A percentile compares a stretch with the other conserved stretches of the same genome.
Conservation (phyloP, 1,140 invertebrate genomes). For the Caenorhabditis inopinata region DNA sequence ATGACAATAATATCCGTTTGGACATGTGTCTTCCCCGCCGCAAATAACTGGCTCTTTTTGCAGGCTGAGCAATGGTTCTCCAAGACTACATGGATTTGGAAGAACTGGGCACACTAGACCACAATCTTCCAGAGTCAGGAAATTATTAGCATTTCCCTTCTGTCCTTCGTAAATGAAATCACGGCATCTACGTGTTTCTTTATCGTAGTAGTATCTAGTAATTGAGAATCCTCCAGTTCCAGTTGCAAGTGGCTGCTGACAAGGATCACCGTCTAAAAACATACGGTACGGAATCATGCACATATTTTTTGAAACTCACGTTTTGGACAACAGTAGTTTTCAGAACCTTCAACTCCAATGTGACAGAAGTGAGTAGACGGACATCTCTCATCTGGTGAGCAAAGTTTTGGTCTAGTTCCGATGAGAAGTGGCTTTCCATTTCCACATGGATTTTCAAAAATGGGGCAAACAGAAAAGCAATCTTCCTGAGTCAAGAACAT, state of each 20-base stretch:
- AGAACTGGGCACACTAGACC: constrained; percentile 61
- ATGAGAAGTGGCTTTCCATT: constrained; percentile 47
- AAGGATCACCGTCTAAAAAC: constrained; percentile 55
- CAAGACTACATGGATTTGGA: constrained; percentile 58
- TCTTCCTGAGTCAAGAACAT: constrained; percentile 54
- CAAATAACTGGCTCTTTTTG: constrained; percentile 62
- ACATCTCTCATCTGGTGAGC: constrained; percentile 44
- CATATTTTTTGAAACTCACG: constrained; percentile 40
- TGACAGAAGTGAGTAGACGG: constrained; percentile 54
- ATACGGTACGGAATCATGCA: background rate
- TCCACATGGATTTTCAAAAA: constrained; percentile 51
- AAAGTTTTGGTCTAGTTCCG: constrained; percentile 46
- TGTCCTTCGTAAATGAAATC: constrained; percentile 59
- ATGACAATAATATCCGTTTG: constrained; percentile 55
- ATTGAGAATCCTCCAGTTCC: constrained; percentile 54
- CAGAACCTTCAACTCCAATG: constrained; percentile 36
- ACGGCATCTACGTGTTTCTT: constrained; percentile 53
- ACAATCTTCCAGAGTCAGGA: constrained; percentile 59
- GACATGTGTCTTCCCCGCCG: constrained; percentile 52
- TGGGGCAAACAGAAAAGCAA: constrained; percentile 58
- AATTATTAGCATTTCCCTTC: constrained; percentile 64
- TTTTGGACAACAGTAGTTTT: constrained; percentile 51
- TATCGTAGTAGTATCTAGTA: constrained; percentile 61
- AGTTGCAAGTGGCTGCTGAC: constrained; percentile 51
- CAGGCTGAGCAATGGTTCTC: constrained; percentile 56